Percentiles rank a stretch among this genome's conserved stretches.
Conservation (phyloP, 1,140 invertebrate species). For the Drosophila truncata region DNA sequence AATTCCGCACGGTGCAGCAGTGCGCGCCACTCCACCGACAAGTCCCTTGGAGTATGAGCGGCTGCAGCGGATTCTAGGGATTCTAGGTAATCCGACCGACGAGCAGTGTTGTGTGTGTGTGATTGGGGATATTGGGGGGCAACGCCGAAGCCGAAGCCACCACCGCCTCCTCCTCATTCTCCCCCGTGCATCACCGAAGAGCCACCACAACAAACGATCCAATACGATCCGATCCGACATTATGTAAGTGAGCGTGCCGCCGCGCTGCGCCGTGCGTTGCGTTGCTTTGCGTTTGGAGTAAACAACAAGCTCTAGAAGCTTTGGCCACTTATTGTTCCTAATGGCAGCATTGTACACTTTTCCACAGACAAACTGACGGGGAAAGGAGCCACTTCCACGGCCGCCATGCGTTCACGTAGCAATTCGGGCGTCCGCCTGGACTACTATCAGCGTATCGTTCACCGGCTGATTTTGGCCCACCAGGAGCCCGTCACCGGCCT, state of each 20-base stretch:
- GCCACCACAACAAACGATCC: slow-evolving; percentile 43
- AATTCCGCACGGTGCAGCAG: slow-evolving; percentile 9
- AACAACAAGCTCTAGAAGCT: slow-evolving; percentile 20
- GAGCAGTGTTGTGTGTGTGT: too few species aligned
- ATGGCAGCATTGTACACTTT: not conserved
- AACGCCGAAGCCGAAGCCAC: slow-evolving; percentile 5
- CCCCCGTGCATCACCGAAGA: slow-evolving; percentile 1
- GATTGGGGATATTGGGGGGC: slow-evolving; percentile 8
- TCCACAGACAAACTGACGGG: slow-evolving; percentile 10
- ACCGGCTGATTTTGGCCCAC: slow-evolving; percentile 96
- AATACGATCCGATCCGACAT: slow-evolving; percentile 18
- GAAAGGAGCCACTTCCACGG: not conserved
- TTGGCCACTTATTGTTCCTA: not conserved
- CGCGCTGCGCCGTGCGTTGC: not conserved
- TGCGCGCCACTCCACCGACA: slow-evolving; percentile 6
- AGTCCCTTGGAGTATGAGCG: slow-evolving; percentile 26
- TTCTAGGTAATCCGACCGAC: too few species aligned
- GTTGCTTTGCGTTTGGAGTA: slow-evolving; percentile 8
- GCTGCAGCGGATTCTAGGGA: slow-evolving; percentile 24
- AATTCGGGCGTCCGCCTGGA: slow-evolving; percentile 97
- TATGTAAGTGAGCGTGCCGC: slow-evolving; percentile 48
- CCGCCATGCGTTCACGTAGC: slow-evolving; percentile 94
- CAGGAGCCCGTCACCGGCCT: slow-evolving; percentile 98
- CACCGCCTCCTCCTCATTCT: slow-evolving; percentile 12
- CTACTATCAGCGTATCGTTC: slow-evolving; percentile 96